Base-by-base conservation (phyloP, 2,113 vertebrate genomes). In the Tetrao urogallus region DNA sequence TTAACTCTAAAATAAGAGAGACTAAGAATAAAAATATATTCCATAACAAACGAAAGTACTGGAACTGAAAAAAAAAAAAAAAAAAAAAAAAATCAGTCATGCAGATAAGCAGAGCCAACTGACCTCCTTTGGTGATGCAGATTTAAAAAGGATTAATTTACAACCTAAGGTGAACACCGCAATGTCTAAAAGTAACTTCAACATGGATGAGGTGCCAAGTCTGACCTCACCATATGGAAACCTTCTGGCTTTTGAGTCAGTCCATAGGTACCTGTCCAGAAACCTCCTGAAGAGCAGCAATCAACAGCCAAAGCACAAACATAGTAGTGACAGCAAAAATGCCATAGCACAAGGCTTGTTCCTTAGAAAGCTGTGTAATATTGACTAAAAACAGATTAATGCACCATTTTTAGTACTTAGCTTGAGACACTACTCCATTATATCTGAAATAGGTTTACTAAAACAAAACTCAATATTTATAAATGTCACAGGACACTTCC, bases 151-250 rank as follows among this genome's bases (percentile, higher is more conserved):
- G 5, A 85, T 86, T 85, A 69, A 70, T 43, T 43, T 43, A 92
- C 82, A 89, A 58, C 3, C 4, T 63, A 87, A 79, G 14, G 30
- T 78, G 42, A 91, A 81, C 10, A 32, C 38, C 19, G 60, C 15
- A 82, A 57, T 9, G 78, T 42, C 61, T 65, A 81, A 38, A 72
- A 45, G 47, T 54, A 85, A 80, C 5, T 28, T 83, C 56, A 77
- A 90, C 38, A 12, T 54, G 18, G 15, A 48, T 30, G 20, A 76
- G 3, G 36, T 70, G 45, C 71, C 71, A 92, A 88, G 30, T 47
- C 40, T 95, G 93, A 95, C 34, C 21, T 91, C 82, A 89, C 10
- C 22, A 34, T 47, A 48, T 70, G 72, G 63, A 92, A 94, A 20
- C 11, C 63, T 79, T 94, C 74, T 82, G 88, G 42, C 12, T 89